Percentiles rank a stretch among this genome's conserved stretches.
These are phyloP conservation scores for Heliconius hermathena DNA, from an alignment of 1,140 invertebrate species.

Conservation along the genomic window DNA sequence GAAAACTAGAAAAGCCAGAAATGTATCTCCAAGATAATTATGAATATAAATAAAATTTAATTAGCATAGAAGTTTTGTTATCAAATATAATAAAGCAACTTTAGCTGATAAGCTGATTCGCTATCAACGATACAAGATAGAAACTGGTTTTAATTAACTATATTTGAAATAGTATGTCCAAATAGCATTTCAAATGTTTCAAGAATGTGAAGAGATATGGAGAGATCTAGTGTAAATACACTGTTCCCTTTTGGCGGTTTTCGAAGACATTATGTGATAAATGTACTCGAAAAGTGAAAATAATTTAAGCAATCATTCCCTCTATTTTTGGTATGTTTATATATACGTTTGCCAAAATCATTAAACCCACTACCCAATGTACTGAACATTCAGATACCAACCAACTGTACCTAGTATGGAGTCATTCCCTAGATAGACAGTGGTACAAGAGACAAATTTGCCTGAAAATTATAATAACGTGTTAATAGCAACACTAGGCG, in stretches of 20 bases:
- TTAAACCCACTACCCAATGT: neutral
- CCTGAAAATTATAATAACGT: constrained; percentile 67
- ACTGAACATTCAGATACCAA: too few relatives aligned
- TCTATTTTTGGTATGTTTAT: too few relatives aligned
- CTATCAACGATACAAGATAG: neutral
- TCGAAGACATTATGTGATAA: neutral
- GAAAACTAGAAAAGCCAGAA: neutral
- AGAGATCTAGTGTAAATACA: too few relatives aligned
- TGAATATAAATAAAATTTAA: constrained; percentile 25
- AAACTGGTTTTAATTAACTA: constrained; percentile 8
- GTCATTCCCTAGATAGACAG: too few relatives aligned
- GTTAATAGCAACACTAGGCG: constrained; percentile 65
- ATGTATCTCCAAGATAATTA: constrained; percentile 12
- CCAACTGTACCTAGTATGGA: too few relatives aligned
- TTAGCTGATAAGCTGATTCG: neutral
- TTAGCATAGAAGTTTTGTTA: constrained; percentile 31
- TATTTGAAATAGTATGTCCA: neutral
- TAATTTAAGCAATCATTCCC: too few relatives aligned
- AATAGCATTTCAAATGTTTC: neutral
- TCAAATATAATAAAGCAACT: constrained; percentile 25
- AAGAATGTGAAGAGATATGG: neutral
- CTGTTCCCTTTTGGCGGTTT: too few relatives aligned
- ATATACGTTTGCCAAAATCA: neutral
- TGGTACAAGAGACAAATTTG: constrained; percentile 48
- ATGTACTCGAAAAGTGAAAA: too few relatives aligned